Percentiles rank a stretch among this genome's conserved stretches.
phyloP scores from a whole-genome alignment of 2,797 vertebrate genomes.

The Diplodus sargus region DNA sequence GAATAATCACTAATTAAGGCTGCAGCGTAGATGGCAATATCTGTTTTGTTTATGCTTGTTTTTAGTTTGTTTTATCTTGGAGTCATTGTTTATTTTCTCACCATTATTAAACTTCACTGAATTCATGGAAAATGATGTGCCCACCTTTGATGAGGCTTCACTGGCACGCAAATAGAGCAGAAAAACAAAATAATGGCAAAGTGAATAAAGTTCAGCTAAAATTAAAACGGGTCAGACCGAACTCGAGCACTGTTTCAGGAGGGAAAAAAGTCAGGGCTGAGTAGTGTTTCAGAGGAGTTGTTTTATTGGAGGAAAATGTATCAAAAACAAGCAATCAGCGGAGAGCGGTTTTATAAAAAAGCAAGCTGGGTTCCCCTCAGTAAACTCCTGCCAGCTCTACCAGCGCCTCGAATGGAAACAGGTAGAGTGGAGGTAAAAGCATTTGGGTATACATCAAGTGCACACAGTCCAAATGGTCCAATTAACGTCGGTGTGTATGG shows the following conservation, averaged over 20 bases:
- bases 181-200: conserved; percentile 11
- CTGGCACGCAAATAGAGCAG: too few relatives aligned
- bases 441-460: conserved; percentile 4
- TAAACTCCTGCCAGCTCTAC: not conserved
- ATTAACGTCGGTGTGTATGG: conserved; percentile 7
- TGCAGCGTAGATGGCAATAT: conserved; percentile 15
- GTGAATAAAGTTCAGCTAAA: not conserved
- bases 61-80: conserved; percentile 53
- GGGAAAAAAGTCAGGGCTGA: not conserved
- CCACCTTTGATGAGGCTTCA: conserved; percentile 49
- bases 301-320: not conserved
- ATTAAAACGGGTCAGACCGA: conserved; percentile 6
- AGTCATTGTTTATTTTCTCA: conserved; percentile 37
- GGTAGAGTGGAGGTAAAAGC: conserved; percentile 9
- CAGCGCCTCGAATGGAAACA: not conserved
- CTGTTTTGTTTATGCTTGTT: conserved; percentile 43
- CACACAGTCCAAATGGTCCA: conserved; percentile 25
- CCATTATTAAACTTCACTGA: conserved; percentile 41
- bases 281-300: not conserved
- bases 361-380: not conserved
- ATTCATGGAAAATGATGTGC: conserved; percentile 27
- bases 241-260: not conserved
- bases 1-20: conserved; percentile 58
- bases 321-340: conserved; percentile 21
- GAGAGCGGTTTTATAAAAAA: conserved; percentile 12